Percentiles rank a stretch among this genome's conserved stretches.
Conservation (phyloP, 2,797 vertebrate species). For the Acropternis orthonyx region DNA sequence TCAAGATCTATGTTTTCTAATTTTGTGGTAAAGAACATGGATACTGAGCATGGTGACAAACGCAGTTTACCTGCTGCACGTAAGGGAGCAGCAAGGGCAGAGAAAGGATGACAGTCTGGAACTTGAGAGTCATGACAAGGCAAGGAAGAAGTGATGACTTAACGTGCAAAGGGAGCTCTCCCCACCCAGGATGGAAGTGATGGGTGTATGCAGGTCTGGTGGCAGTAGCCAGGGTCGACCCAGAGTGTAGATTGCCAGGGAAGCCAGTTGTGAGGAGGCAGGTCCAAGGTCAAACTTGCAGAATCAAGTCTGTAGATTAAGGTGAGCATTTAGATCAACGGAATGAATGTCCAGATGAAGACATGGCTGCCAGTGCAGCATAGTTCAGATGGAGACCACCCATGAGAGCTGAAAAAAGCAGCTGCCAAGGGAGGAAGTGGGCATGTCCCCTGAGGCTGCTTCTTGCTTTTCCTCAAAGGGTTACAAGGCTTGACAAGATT, state of each 20-base stretch:
- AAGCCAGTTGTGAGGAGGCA: background rate
- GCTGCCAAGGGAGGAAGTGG: background rate
- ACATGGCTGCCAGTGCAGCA: background rate
- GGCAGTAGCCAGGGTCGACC: background rate
- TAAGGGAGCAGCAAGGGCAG: background rate
- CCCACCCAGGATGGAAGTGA: background rate
- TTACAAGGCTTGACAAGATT: background rate
- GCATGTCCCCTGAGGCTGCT: background rate
- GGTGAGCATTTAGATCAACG: background rate
- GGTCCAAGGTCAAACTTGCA: background rate
- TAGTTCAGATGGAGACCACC: rapidly evolving
- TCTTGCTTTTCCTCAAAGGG: background rate
- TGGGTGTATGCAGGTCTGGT: background rate
- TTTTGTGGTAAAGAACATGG: background rate
- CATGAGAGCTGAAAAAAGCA: background rate
- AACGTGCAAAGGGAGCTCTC: background rate
- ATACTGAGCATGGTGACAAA: background rate
- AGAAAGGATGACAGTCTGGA: background rate
- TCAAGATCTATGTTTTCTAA: background rate
- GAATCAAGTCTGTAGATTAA: background rate
- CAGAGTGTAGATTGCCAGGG: background rate
- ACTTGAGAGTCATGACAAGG: background rate
- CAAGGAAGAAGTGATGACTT: background rate
- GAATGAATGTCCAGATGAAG: background rate
- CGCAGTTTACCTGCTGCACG: background rate